Conservation (phyloP, 2,113 vertebrate genomes). For the Ovis canadensis region DNA sequence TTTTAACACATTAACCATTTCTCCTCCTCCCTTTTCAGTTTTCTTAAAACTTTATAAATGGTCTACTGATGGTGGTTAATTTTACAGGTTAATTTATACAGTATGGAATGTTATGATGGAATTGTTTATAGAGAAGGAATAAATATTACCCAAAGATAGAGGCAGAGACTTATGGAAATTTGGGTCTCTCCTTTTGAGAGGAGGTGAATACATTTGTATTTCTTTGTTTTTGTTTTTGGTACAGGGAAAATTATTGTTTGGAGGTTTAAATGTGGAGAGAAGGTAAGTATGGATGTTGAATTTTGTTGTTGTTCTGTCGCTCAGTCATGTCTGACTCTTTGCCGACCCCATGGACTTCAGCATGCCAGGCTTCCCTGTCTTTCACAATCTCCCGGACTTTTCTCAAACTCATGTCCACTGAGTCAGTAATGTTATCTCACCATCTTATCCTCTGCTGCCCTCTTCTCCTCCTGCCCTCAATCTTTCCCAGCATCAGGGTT, state of each 20-base stretch:
- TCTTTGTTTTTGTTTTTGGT: neutral
- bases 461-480: neutral
- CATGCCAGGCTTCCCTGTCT: neutral
- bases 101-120: neutral
- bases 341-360: neutral
- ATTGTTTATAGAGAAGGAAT: neutral
- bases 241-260: neutral
- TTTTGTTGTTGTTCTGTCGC: neutral
- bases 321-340: neutral
- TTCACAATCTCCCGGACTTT: neutral
- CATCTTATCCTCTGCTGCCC: neutral
- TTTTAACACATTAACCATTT: neutral
- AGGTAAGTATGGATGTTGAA: neutral
- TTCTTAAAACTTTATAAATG: neutral
- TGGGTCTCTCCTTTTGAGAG: neutral
- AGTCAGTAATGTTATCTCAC: neutral
- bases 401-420: neutral
- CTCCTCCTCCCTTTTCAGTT: neutral
- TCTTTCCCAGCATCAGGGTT: neutral
- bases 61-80: neutral
- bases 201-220: neutral
- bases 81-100: neutral
- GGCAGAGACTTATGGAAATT: neutral
- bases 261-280: neutral
- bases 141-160: neutral